Percentiles rank a stretch among this genome's conserved stretches.
Evolutionary conservation across 1,140 invertebrate genomes (phyloP).

Genomic region (Helicoverpa armigera): DNA sequence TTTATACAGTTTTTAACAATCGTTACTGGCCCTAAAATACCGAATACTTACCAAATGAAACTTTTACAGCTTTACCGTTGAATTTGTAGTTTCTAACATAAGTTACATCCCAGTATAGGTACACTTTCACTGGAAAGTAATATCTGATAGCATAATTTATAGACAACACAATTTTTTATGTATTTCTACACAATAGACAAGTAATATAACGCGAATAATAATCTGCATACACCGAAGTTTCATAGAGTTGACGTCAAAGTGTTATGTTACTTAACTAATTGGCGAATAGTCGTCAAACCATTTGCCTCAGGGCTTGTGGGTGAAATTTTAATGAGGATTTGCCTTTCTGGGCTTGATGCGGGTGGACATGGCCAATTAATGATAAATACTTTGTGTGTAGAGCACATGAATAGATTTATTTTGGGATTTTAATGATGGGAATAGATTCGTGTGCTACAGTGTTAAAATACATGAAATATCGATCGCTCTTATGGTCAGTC

Average conservation of each 20-base stretch:
- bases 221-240: constrained; percentile 43
- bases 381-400: constrained; percentile 6
- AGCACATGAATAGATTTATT: constrained; percentile 20
- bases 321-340: constrained; percentile 76
- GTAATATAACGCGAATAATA: constrained; percentile 22
- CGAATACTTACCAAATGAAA: too few relatives aligned
- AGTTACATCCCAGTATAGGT: too few relatives aligned
- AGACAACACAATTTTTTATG: neutral
- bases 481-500: too few relatives aligned
- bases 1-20: too few relatives aligned
- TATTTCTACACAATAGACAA: neutral
- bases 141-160: neutral
- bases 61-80: too few relatives aligned
- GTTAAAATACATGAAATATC: too few relatives aligned
- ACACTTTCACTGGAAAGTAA: too few relatives aligned
- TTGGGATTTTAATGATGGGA: neutral
- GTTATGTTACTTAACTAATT: constrained; percentile 68
- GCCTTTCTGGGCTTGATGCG: constrained; percentile 64
- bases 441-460: neutral
- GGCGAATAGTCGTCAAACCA: constrained; percentile 48
- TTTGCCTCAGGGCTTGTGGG: constrained; percentile 59
- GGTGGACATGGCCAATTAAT: constrained; percentile 67
- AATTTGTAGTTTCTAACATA: too few relatives aligned
- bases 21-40: too few relatives aligned
- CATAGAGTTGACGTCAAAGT: constrained; percentile 59